These are phyloP conservation scores for Phylloscopus collybita DNA, from an alignment of 2,797 vertebrate species.

Conservation along the genomic window DNA sequence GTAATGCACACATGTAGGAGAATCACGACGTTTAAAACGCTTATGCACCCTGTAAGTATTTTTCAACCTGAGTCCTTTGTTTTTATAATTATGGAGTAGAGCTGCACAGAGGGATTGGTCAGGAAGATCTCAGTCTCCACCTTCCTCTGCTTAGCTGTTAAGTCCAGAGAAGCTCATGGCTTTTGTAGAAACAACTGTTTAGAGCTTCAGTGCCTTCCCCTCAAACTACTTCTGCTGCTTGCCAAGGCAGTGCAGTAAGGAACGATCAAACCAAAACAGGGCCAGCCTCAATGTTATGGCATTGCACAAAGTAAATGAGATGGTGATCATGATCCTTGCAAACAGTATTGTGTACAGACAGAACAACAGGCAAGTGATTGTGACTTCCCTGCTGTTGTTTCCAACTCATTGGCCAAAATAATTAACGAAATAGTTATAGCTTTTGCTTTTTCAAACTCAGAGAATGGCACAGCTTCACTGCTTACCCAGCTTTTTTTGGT, in stretches of 20 bases:
- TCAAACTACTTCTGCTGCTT: background rate
- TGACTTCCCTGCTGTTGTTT: background rate
- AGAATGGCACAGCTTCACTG: background rate
- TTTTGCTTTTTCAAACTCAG: background rate
- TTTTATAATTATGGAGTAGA: background rate
- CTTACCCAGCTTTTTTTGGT: background rate
- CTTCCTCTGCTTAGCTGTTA: background rate
- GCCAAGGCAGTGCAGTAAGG: background rate
- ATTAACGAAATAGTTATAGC: background rate
- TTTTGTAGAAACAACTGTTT: background rate
- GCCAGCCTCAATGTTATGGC: background rate
- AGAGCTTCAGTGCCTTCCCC: background rate
- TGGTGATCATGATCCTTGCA: background rate
- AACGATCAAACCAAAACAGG: accelerated
- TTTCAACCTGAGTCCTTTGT: background rate
- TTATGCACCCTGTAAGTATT: accelerated
- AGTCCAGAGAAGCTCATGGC: background rate
- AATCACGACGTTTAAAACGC: background rate
- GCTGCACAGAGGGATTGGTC: background rate
- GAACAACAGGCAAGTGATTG: background rate
- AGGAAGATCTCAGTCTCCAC: background rate
- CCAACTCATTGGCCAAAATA: background rate
- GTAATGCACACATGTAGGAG: background rate
- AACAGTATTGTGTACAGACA: background rate
- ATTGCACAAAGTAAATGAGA: background rate